Base-by-base conservation (phyloP, 2,113 vertebrate species). In the Egretta garzetta region DNA sequence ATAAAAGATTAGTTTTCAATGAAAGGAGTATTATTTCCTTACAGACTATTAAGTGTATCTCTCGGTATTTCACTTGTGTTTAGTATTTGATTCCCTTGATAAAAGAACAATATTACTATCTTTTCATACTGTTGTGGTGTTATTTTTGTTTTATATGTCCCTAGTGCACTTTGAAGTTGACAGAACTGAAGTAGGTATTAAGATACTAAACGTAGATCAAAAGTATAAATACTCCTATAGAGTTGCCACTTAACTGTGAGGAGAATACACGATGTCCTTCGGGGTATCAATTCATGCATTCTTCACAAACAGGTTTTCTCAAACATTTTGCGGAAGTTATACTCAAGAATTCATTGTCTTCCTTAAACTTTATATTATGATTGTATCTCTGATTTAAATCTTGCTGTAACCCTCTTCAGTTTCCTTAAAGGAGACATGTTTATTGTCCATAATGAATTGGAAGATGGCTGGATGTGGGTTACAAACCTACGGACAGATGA, bases 401-500 rank as follows among this genome's bases (percentile, higher is more conserved):
- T 97, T 47, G 23, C 58, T 97, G 72, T 96, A 96, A 80, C 14
- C 53, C 7, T 96, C 87, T 95, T 70, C 97, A 99, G 99, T 98
- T 99, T 99, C 98, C 98, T 99, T 96, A 99, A 99, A 99, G 99
- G 99, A 97, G 99, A 99, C 97, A 99, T 99, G 99, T 99, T 99
- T 98, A 99, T 99, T 98, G 99, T 99, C 98, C 99, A 99, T 98
- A 99, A 99, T 21, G 99, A 99, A 97, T 98, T 99, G 98, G 99
- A 99, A 84, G 99, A 99, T 97, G 99, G 99, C 89, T 99, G 99
- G 99, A 99, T 99, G 99, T 99, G 99, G 99, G 99, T 99, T 93
- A 99, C 99, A 95, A 99, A 99, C 68, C 98, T 99, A 45, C 98
- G 99, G 80, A 99, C 99, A 64, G 99, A 99, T 97, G 99, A 99